Conservation (phyloP, 2,888 invertebrate genomes). For the Cryptophagus acutangulus region DNA sequence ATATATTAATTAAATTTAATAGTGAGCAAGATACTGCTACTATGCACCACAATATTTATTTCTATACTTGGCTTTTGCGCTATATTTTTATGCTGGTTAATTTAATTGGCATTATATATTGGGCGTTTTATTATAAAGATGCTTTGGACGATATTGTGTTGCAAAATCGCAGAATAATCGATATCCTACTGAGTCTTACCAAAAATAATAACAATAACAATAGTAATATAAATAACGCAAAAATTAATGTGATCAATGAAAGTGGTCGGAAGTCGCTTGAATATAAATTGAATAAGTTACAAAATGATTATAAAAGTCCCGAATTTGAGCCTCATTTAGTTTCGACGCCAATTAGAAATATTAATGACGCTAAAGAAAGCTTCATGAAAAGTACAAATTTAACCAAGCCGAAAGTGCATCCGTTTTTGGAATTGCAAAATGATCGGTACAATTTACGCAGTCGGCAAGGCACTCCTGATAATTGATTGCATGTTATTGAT, state of each 20-base stretch:
- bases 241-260: slow-evolving; percentile 20
- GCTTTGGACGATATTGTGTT: slow-evolving; percentile 45
- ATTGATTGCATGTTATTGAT: no score
- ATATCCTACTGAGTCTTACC: slow-evolving; percentile 17
- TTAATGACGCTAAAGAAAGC: not conserved
- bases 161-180: slow-evolving; percentile 39
- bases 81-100: slow-evolving; percentile 43
- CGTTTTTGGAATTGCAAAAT: slow-evolving; percentile 10
- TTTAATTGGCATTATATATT: slow-evolving; percentile 39
- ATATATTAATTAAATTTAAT: not conserved
- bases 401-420: not conserved
- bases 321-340: no score
- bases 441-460: slow-evolving; percentile 27
- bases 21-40: slow-evolving; percentile 25
- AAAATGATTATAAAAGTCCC: no score
- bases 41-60: slow-evolving; percentile 44
- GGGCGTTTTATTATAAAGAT: slow-evolving; percentile 46
- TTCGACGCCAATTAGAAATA: no score
- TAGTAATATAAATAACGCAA: no score
- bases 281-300: slow-evolving; percentile 4
- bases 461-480: slow-evolving; percentile 21
- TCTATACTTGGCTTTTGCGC: slow-evolving; percentile 48
- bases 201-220: slow-evolving; percentile 14
- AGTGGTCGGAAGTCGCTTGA: not conserved
- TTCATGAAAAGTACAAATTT: not conserved